Evolutionary conservation across 2,888 invertebrate species (phyloP), one percentile per base, ranked within the genome.

Genomic region (Zygaena filipendulae): DNA sequence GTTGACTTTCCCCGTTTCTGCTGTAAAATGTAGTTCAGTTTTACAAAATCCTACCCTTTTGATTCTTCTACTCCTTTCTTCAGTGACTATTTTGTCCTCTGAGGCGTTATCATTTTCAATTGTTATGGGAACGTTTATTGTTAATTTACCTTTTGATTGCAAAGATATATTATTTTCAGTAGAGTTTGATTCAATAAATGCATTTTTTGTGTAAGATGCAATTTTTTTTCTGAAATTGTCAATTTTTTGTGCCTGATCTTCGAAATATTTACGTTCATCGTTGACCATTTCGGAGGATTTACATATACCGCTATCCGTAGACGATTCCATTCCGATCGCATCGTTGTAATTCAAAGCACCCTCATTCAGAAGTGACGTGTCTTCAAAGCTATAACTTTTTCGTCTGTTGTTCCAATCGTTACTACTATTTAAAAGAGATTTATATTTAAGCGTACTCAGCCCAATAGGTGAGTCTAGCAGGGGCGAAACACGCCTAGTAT

Each of bases 1-100:
- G 52, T 92, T 91, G 0, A 93, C 90, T 46, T 87, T 86, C 0
- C 93, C 93, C 2, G 91, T 89, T 54, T 92, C 92, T 9, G 91
- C 89, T 0, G 91, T 88, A 57, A 92, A 92, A 60, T 93, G 93
- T 13, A 93, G 86, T 70, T 93, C 93, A 1, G 92, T 92, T 71
- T 92, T 92, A 54, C 91, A 91, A 61, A 93, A 93, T 49, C 88
- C 92, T 0, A 93, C 92, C 62, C 85, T 90, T 57, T 91, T 91
- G 2, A 82, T 71, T 53, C 77, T 83, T 43, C 77, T 72, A 25
- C 77, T 77, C 32, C 38, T 45, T 22, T 72, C 71, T 32, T 75
- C 75, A 35, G 51, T 62, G 35, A 32, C 51, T 37, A 40, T 57
- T 39, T 39, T 63, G 43, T 40, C 42, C 35, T 49, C 45, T 29